Percentiles rank a stretch among this genome's conserved stretches.
Evolutionary conservation across 2,797 vertebrate genomes (phyloP).

Genomic region (Meriones psammophilus): DNA sequence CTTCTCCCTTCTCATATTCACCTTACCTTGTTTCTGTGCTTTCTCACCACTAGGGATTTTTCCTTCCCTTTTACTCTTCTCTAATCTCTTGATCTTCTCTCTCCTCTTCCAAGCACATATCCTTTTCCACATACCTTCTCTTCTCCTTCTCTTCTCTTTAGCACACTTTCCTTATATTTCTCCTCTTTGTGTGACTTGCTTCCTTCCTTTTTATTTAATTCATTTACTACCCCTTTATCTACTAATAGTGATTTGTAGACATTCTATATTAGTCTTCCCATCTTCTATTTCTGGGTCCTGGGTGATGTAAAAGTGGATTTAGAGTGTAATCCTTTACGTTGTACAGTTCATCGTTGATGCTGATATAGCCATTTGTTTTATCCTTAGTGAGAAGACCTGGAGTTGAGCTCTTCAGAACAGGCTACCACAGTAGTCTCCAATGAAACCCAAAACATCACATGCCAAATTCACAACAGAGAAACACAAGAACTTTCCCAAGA

Average conservation of each 20-base stretch:
- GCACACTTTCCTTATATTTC: too few relatives aligned
- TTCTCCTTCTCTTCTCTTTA: not conserved
- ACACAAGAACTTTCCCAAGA: not conserved
- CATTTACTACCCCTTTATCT: not conserved
- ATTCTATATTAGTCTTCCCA: not conserved
- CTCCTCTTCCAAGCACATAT: too few relatives aligned
- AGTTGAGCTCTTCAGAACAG: not conserved
- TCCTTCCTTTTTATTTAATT: too few relatives aligned
- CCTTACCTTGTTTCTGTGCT: not conserved
- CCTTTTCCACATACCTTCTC: not conserved
- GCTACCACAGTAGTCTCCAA: not conserved
- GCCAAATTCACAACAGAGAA: not conserved
- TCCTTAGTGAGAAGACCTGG: not conserved
- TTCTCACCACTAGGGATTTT: not conserved
- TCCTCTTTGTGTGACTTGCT: not conserved
- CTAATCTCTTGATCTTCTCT: not conserved
- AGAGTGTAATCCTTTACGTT: not conserved
- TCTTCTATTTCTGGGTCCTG: not conserved
- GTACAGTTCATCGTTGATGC: not conserved
- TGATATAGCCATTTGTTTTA: not conserved
- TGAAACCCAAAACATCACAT: not conserved
- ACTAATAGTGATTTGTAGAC: not conserved
- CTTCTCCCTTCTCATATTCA: not conserved
- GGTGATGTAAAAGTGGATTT: not conserved
- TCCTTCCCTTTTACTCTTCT: not conserved